phyloP scores from a whole-genome alignment of 2,113 vertebrate genomes.

The human region DNA sequence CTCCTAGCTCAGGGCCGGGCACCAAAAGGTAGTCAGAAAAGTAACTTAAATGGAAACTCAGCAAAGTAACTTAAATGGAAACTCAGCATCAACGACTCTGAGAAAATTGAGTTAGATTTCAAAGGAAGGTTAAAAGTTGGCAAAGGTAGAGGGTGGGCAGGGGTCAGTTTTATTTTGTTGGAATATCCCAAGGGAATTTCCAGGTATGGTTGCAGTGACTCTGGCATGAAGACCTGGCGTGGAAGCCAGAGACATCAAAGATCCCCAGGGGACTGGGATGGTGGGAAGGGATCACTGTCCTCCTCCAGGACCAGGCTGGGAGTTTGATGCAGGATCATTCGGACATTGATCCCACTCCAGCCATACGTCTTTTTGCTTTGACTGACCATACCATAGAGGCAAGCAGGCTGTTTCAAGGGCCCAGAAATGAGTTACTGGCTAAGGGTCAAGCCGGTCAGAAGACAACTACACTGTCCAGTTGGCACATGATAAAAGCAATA shows the following conservation, averaged over 20 bases:
- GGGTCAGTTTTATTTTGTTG: no score
- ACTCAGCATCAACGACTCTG: neutral
- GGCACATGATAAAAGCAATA: neutral
- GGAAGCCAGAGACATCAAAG: neutral
- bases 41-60: neutral
- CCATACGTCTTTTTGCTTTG: neutral
- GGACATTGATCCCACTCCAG: neutral
- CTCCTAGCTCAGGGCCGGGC: neutral
- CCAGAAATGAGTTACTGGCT: neutral
- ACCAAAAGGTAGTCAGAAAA: neutral
- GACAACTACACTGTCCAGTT: neutral
- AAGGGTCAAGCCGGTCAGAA: neutral
- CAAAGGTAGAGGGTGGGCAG: neutral
- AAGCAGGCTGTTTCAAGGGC: neutral
- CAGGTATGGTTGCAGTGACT: neutral
- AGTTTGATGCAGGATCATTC: neutral
- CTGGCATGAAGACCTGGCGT: neutral
- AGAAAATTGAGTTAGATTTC: neutral
- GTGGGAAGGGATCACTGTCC: neutral
- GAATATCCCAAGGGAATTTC: neutral
- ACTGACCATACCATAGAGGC: neutral
- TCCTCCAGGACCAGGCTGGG: neutral
- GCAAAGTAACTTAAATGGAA: slow-evolving; percentile 8
- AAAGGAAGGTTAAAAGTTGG: slow-evolving; percentile 27
- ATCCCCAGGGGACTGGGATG: neutral